These are phyloP conservation scores for Hirtodrosophila trivittata DNA, from an alignment of 2,888 invertebrate species.

Conservation along the genomic window DNA sequence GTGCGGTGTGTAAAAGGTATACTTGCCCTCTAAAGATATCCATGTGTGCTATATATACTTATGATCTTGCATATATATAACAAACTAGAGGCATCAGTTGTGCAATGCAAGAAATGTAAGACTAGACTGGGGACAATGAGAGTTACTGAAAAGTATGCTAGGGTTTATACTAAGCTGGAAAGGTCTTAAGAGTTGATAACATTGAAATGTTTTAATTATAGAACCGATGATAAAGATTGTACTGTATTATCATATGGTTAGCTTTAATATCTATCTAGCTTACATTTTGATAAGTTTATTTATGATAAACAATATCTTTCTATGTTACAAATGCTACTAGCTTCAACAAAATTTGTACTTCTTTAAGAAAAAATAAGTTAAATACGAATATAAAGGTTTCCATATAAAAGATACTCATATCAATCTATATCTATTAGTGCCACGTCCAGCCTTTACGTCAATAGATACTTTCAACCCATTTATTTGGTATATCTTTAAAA, in stretches of 20 bases:
- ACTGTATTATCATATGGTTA: too few relatives aligned
- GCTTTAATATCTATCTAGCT: too few relatives aligned
- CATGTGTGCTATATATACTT: conserved; percentile 2
- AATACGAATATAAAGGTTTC: too few relatives aligned
- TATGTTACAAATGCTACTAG: too few relatives aligned
- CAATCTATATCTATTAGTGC: conserved; percentile 9
- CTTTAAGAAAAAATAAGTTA: too few relatives aligned
- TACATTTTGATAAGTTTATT: too few relatives aligned
- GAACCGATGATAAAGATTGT: too few relatives aligned
- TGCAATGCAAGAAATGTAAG: not conserved
- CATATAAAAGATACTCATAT: too few relatives aligned
- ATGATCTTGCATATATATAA: not conserved
- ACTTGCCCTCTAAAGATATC: conserved; percentile 22
- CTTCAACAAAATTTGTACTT: too few relatives aligned
- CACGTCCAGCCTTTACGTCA: conserved; percentile 30
- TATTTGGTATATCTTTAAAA: not conserved
- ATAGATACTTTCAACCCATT: conserved; percentile 14
- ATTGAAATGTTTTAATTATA: not conserved
- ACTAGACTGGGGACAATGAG: not conserved
- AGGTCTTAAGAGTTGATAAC: too few relatives aligned
- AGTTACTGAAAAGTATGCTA: conserved; percentile 23
- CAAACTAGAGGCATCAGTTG: not conserved
- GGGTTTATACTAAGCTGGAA: not conserved
- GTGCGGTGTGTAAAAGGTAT: conserved; percentile 32
- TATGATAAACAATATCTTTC: too few relatives aligned